Conservation (phyloP, 2,113 vertebrate genomes). For the Trogon surrucura region DNA sequence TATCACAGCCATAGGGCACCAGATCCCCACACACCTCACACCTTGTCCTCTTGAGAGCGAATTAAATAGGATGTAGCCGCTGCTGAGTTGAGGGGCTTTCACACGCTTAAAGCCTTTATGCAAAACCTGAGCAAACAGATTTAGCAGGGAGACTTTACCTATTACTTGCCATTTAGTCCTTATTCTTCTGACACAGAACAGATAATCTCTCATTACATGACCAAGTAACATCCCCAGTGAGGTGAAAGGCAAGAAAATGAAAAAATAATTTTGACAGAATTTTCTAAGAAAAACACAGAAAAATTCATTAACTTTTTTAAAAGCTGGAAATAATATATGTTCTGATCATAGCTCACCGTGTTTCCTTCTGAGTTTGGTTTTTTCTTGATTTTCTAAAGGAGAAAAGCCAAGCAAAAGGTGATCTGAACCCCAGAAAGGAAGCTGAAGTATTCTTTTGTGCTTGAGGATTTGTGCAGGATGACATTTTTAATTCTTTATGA, state of each 20-base stretch:
- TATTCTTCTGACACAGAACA: background rate
- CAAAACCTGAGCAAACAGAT: background rate
- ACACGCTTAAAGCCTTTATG: background rate
- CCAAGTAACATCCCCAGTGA: background rate
- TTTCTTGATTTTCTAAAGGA: constrained; percentile 78
- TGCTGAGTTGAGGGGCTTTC: background rate
- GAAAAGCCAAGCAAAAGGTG: constrained; percentile 78
- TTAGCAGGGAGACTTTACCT: background rate
- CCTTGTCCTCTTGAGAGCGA: background rate
- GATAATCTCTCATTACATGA: background rate
- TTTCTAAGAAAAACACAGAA: background rate
- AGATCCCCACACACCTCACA: background rate
- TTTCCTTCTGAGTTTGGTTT: constrained; percentile 33
- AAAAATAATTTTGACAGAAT: background rate
- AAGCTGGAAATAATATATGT: background rate
- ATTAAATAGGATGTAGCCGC: background rate
- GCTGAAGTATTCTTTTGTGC: constrained; percentile 54
- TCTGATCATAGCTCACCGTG: constrained; percentile 66
- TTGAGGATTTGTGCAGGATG: constrained; percentile 42
- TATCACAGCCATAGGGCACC: background rate
- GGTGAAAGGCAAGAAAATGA: background rate
- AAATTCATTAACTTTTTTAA: background rate
- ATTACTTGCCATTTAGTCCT: background rate
- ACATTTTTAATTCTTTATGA: constrained; percentile 67
- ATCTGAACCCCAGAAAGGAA: constrained; percentile 71